Evolutionary conservation across 2,888 invertebrate genomes (phyloP).

Genomic region (Mantis religiosa): DNA sequence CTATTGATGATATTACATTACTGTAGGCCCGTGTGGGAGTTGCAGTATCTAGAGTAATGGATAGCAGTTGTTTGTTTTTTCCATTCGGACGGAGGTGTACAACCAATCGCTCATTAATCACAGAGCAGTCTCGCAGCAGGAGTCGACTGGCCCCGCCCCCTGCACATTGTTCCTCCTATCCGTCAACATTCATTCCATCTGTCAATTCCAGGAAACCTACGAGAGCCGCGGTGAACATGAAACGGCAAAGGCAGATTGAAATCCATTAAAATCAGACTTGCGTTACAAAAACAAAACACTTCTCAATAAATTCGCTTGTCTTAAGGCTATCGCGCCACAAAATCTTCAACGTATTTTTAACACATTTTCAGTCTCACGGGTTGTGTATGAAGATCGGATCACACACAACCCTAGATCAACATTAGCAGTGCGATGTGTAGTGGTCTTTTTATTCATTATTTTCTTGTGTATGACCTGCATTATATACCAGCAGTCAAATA

Average conservation of each 20-base stretch:
- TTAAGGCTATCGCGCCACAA: neutral
- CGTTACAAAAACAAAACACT: neutral
- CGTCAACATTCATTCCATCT: neutral
- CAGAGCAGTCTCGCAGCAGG: neutral
- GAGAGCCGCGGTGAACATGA: neutral
- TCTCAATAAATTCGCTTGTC: neutral
- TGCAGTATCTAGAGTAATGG: neutral
- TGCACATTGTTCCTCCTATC: neutral
- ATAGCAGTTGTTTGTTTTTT: neutral
- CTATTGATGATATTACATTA: neutral
- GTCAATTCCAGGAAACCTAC: neutral
- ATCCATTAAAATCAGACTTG: neutral
- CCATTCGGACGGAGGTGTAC: neutral
- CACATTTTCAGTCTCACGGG: neutral
- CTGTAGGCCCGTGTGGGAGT: neutral
- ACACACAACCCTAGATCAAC: too few relatives aligned
- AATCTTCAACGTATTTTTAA: neutral
- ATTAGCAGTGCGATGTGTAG: too few relatives aligned
- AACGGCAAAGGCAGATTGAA: neutral
- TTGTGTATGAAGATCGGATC: neutral
- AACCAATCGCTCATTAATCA: conserved; percentile 7
- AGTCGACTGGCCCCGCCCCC: neutral
- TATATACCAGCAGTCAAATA: too few relatives aligned
- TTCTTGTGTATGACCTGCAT: too few relatives aligned
- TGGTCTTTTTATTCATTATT: too few relatives aligned